A percentile compares a stretch with the other conserved stretches of the same genome.
Evolutionary conservation across 1,140 invertebrate genomes (phyloP).

Genomic region (Bombus vancouverensis): DNA sequence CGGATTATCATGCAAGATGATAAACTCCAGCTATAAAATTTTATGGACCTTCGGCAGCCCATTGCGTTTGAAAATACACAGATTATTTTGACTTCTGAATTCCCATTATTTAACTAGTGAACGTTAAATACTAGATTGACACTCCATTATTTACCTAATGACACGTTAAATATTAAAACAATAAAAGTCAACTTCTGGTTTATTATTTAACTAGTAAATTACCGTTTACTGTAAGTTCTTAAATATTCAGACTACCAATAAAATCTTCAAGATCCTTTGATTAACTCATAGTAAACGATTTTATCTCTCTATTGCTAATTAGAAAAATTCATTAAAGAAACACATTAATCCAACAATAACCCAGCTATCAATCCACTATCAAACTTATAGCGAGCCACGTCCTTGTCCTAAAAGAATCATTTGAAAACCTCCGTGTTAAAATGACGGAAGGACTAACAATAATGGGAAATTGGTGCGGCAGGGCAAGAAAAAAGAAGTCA

Average conservation of each 20-base stretch:
- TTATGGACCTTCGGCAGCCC: too few relatives aligned
- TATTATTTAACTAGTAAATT: too few relatives aligned
- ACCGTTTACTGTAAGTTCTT: not conserved
- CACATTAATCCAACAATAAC: not conserved
- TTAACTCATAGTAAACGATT: not conserved
- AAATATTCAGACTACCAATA: not conserved
- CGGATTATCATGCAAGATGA: too few relatives aligned
- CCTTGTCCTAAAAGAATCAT: not conserved
- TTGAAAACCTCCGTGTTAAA: not conserved
- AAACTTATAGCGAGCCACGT: not conserved
- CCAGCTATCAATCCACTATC: not conserved
- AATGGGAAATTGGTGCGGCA: not conserved
- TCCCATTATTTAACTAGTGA: too few relatives aligned
- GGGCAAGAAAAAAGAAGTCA: slow-evolving; percentile 15
- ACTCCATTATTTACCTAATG: not conserved
- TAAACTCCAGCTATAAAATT: too few relatives aligned
- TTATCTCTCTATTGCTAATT: not conserved
- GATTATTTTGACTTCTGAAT: too few relatives aligned
- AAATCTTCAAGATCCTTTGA: too few relatives aligned
- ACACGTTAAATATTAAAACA: not conserved
- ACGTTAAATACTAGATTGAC: not conserved
- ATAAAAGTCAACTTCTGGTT: not conserved
- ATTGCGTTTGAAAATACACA: too few relatives aligned
- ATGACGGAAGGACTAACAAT: not conserved
- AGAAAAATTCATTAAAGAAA: not conserved